phyloP scores from a whole-genome alignment of 1,140 invertebrate genomes.

The Drosophila nebulosa region DNA sequence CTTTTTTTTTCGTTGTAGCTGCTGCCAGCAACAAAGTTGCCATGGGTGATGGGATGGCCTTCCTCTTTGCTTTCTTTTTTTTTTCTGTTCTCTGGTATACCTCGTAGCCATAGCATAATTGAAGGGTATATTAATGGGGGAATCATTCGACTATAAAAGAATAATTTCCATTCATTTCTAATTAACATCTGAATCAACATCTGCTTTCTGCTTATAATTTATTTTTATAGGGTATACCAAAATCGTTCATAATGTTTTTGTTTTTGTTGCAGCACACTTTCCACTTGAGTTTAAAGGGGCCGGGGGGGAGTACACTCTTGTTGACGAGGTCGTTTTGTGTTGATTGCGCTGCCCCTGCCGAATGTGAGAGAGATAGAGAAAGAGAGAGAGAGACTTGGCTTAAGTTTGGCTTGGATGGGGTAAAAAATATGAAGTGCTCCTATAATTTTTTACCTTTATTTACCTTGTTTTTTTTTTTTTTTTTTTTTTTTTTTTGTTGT shows the following conservation, averaged over 20 bases:
- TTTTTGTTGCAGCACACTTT: background rate
- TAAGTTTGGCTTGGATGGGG: constrained; percentile 28
- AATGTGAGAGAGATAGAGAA: background rate
- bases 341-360: constrained; percentile 53
- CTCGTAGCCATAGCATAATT: background rate
- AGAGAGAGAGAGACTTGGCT: background rate
- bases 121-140: background rate
- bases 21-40: constrained; percentile 70
- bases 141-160: too few species aligned
- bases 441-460: constrained; percentile 74
- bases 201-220: too few species aligned
- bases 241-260: background rate
- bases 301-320: constrained; percentile 23
- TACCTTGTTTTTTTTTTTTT: constrained; percentile 61
- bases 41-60: constrained; percentile 58
- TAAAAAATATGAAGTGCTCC: constrained; percentile 66
- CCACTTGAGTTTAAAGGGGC: constrained; percentile 57
- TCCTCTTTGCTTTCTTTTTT: background rate
- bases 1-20: constrained; percentile 10
- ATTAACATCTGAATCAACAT: background rate
- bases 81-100: background rate
- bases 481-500: constrained; percentile 28
- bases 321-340: constrained; percentile 78
- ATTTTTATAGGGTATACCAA: background rate
- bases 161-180: background rate